Percentiles rank a stretch among this genome's conserved stretches.
These are phyloP conservation scores for Stegophylla sp. DNA, from an alignment of 2,888 invertebrate genomes.

Conservation along the genomic window DNA sequence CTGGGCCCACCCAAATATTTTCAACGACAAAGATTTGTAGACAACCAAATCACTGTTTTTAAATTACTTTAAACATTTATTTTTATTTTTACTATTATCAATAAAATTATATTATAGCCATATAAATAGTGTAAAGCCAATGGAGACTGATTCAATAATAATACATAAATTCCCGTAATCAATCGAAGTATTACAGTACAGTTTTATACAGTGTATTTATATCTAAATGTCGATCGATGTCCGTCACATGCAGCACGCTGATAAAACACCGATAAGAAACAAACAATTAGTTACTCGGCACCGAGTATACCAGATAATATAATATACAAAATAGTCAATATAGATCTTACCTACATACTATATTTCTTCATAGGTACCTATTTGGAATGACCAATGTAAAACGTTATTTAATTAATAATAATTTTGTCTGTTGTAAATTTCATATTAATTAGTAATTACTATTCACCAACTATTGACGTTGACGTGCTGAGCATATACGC, in stretches of 20 bases:
- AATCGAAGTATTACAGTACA: too few species aligned
- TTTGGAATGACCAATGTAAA: background rate
- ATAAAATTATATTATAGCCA: background rate
- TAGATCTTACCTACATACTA: too few species aligned
- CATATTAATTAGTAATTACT: background rate
- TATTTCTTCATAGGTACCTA: too few species aligned
- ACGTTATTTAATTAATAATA: constrained; percentile 3
- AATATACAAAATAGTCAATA: too few species aligned
- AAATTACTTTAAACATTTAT: background rate
- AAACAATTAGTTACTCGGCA: background rate
- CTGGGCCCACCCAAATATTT: background rate
- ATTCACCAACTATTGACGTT: background rate
- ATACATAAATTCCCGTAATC: constrained; percentile 1
- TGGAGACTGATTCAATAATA: constrained; percentile 4
- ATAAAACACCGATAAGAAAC: background rate
- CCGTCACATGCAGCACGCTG: background rate
- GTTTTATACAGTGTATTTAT: too few species aligned
- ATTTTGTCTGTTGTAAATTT: background rate
- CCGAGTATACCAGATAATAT: background rate
- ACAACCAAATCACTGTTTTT: too few species aligned
- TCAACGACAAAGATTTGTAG: too few species aligned
- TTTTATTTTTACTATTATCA: constrained; percentile 1
- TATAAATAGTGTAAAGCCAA: background rate
- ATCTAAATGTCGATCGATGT: constrained; percentile 14
- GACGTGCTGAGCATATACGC: constrained; percentile 11